Evolutionary conservation across 2,797 vertebrate genomes (phyloP).

Genomic region (Gallinago stenura): DNA sequence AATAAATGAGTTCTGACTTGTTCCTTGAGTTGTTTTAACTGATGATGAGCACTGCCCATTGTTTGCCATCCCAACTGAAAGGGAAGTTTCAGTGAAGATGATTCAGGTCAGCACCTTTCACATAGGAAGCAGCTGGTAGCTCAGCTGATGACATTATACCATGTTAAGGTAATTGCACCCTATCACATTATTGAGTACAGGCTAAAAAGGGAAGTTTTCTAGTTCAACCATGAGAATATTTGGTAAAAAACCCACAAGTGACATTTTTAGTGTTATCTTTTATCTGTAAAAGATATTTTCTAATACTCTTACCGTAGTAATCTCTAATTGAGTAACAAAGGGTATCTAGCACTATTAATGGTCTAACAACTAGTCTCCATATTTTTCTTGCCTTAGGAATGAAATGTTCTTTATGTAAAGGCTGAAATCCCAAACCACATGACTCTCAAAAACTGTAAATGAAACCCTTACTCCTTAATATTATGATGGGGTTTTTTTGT

Average conservation of each 20-base stretch:
- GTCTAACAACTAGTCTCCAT: neutral
- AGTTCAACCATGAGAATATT: neutral
- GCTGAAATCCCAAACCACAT: neutral
- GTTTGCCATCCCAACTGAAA: neutral
- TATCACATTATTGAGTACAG: neutral
- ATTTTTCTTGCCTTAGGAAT: neutral
- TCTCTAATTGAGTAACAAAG: neutral
- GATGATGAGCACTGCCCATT: neutral
- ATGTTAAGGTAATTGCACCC: neutral
- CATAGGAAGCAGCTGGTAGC: neutral
- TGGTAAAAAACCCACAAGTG: neutral
- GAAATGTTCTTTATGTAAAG: neutral
- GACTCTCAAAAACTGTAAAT: neutral
- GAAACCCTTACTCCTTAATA: neutral
- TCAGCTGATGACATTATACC: neutral
- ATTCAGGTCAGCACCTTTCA: neutral
- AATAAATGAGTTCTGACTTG: neutral
- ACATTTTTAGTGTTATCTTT: neutral
- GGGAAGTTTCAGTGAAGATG: neutral
- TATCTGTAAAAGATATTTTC: neutral
- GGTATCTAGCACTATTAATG: neutral
- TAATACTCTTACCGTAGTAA: neutral
- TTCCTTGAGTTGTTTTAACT: neutral
- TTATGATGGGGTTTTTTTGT: neutral
- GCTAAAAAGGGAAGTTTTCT: neutral